phyloP scores from a whole-genome alignment of 2,113 vertebrate genomes.

The Callospermophilus lateralis region DNA sequence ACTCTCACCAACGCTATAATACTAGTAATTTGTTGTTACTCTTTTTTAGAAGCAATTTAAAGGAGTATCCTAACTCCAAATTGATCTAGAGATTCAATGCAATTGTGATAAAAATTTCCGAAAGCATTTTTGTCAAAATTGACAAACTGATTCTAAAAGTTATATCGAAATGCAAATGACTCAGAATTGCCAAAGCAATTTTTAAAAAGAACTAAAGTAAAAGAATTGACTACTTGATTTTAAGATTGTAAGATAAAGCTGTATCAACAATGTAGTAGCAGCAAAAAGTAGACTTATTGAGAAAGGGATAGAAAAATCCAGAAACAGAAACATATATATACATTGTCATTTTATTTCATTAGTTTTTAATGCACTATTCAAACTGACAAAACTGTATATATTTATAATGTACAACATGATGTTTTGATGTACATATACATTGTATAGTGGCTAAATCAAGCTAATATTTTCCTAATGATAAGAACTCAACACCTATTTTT shows the following conservation, averaged over 20 bases:
- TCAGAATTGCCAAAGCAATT: slow-evolving; percentile 22
- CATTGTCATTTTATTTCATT: not conserved
- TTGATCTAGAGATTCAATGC: not conserved
- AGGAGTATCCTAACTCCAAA: not conserved
- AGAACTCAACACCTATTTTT: too few relatives aligned
- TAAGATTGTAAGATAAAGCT: slow-evolving; percentile 29
- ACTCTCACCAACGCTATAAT: not conserved
- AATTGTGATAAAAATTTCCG: slow-evolving; percentile 34
- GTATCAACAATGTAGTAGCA: not conserved
- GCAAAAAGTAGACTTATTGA: not conserved
- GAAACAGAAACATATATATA: not conserved
- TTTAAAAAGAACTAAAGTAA: slow-evolving; percentile 47
- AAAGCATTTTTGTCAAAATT: slow-evolving; percentile 37
- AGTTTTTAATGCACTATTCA: not conserved
- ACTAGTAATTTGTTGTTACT: not conserved
- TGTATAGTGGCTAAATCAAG: not conserved
- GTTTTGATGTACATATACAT: not conserved
- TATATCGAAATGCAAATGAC: slow-evolving; percentile 23
- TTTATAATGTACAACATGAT: not conserved
- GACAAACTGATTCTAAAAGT: slow-evolving; percentile 53
- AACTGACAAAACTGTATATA: not conserved
- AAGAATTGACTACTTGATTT: slow-evolving; percentile 30
- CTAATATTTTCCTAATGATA: not conserved
- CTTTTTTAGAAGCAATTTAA: slow-evolving; percentile 55
- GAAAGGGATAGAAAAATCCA: not conserved